phyloP scores from a whole-genome alignment of 2,888 invertebrate species.

The Erebia palarica region DNA sequence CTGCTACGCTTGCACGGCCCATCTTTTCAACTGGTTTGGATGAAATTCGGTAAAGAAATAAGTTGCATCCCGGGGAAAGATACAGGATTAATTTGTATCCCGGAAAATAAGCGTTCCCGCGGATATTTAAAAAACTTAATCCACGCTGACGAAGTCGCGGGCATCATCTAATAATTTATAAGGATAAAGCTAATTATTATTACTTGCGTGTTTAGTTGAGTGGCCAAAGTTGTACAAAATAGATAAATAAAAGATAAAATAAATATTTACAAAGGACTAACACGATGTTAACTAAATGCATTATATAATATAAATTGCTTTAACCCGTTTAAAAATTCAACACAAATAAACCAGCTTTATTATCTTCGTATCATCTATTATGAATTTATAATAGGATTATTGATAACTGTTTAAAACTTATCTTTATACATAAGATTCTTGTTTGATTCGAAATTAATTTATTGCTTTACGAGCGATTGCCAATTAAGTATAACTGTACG shows the following conservation, averaged over 20 bases:
- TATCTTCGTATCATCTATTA: not conserved
- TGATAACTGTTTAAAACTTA: not conserved
- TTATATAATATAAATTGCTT: not conserved
- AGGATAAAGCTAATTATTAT: not conserved
- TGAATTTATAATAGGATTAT: not conserved
- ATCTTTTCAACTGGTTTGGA: too few species aligned
- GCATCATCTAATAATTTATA: too few species aligned
- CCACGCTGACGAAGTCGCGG: too few species aligned
- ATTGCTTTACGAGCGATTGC: constrained; percentile 22
- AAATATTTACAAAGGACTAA: too few species aligned
- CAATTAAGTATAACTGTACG: constrained; percentile 17
- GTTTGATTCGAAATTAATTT: constrained; percentile 4
- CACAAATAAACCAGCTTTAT: not conserved
- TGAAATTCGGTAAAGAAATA: too few species aligned
- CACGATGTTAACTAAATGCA: not conserved
- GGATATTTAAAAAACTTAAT: too few species aligned
- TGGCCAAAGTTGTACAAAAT: not conserved
- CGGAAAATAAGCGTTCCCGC: too few species aligned
- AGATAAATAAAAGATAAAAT: too few species aligned
- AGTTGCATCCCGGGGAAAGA: too few species aligned
- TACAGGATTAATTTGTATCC: too few species aligned
- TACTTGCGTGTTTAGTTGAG: not conserved
- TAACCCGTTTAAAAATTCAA: not conserved
- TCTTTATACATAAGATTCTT: constrained; percentile 1
- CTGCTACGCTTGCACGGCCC: too few species aligned